phyloP scores from a whole-genome alignment of 2,888 invertebrate genomes.

The Chorisops tibialis region DNA sequence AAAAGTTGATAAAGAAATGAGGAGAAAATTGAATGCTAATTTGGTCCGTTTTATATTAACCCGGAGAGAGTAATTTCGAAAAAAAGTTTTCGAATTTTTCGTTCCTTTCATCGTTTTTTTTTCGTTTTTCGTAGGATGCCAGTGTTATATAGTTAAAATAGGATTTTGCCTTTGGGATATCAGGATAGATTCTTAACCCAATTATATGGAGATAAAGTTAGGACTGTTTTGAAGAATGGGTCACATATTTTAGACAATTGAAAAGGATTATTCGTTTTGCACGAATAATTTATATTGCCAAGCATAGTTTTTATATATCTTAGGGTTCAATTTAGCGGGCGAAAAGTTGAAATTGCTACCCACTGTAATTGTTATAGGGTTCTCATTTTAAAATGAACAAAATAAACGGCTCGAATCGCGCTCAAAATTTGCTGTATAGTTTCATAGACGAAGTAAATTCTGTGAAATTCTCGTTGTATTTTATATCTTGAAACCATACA shows the following conservation, averaged over 20 bases:
- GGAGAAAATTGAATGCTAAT: constrained; percentile 25
- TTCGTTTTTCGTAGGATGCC: not conserved
- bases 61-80: constrained; percentile 21
- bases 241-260: constrained; percentile 4
- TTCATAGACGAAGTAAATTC: too few relatives aligned
- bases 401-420: too few relatives aligned
- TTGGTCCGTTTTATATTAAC: constrained; percentile 23
- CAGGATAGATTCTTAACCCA: constrained; percentile 10
- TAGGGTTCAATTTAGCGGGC: too few relatives aligned
- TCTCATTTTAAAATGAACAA: too few relatives aligned
- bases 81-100: constrained; percentile 8
- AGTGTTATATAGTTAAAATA: not conserved
- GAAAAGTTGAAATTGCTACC: too few relatives aligned
- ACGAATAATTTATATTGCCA: too few relatives aligned
- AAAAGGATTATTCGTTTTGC: too few relatives aligned
- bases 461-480: too few relatives aligned
- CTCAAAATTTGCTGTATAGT: too few relatives aligned
- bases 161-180: not conserved
- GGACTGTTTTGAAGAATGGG: constrained; percentile 15
- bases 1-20: constrained; percentile 20
- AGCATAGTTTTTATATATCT: too few relatives aligned
- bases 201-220: constrained; percentile 10
- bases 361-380: too few relatives aligned
- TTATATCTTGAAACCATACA: too few relatives aligned
- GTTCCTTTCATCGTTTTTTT: not conserved